A percentile compares a stretch with the other conserved stretches of the same genome.
Evolutionary conservation across 2,797 vertebrate species (phyloP).

Genomic region (Calcarius lapponicus): DNA sequence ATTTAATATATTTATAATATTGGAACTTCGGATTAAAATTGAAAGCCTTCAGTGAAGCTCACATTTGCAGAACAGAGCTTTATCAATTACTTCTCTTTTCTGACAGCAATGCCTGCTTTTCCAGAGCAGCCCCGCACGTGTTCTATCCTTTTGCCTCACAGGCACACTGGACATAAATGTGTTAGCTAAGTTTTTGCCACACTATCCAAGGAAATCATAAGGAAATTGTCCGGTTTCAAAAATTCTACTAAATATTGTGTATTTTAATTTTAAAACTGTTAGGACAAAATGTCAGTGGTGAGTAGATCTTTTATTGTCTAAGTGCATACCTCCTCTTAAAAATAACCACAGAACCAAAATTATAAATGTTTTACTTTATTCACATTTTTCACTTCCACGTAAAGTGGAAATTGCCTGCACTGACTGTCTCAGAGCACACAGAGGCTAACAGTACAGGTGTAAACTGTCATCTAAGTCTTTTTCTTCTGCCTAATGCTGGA

Average conservation of each 20-base stretch:
- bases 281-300: not conserved
- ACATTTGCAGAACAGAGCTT: not conserved
- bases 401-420: not conserved
- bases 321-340: not conserved
- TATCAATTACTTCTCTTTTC: not conserved
- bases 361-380: not conserved
- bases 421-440: not conserved
- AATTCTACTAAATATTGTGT: not conserved
- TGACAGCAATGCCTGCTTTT: not conserved
- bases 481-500: not conserved
- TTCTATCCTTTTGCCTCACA: not conserved
- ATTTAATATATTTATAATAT: not conserved
- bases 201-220: not conserved
- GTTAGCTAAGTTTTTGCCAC: not conserved
- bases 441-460: not conserved
- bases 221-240: not conserved
- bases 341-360: not conserved
- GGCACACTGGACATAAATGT: not conserved
- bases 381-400: not conserved
- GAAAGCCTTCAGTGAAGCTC: not conserved
- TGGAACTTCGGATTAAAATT: not conserved
- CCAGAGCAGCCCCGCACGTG: not conserved
- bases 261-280: not conserved
- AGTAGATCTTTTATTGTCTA: not conserved
- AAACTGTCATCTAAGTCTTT: slow-evolving; percentile 14